Conservation (phyloP, 2,797 vertebrate genomes). For the Balearica regulorum region DNA sequence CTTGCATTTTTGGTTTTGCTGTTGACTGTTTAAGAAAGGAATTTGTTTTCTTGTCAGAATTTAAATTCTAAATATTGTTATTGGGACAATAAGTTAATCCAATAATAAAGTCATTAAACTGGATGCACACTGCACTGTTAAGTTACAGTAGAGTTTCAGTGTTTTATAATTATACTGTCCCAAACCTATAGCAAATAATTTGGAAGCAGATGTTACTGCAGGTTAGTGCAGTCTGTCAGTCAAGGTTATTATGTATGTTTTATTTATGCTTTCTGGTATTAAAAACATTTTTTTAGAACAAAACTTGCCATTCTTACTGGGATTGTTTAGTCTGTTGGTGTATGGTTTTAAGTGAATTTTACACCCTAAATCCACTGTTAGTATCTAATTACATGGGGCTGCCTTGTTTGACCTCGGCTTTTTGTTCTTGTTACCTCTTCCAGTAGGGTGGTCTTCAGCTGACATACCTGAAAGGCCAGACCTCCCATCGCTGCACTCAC, state of each 20-base stretch:
- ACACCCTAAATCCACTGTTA: slow-evolving; percentile 79
- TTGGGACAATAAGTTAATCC: neutral
- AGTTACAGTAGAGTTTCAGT: neutral
- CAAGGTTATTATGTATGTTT: slow-evolving; percentile 65
- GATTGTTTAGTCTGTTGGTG: slow-evolving; percentile 92
- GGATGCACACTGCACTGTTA: neutral
- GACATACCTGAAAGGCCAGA: slow-evolving; percentile 80
- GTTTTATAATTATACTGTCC: slow-evolving; percentile 72
- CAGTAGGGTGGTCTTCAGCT: slow-evolving; percentile 81
- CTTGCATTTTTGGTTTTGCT: neutral
- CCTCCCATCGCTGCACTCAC: slow-evolving; percentile 71
- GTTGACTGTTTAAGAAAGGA: neutral
- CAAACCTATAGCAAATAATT: slow-evolving; percentile 75
- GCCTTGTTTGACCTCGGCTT: slow-evolving; percentile 76
- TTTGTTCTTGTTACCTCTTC: slow-evolving; percentile 73
- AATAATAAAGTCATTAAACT: neutral
- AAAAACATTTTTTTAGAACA: slow-evolving; percentile 76
- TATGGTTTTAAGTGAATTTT: slow-evolving; percentile 73
- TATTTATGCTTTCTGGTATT: slow-evolving; percentile 84
- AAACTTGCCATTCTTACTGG: slow-evolving; percentile 82
- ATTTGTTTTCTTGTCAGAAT: neutral
- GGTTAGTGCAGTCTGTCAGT: slow-evolving; percentile 74
- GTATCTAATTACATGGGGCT: slow-evolving; percentile 79
- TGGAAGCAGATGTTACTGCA: slow-evolving; percentile 79
- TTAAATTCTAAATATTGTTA: neutral